A percentile compares a stretch with the other conserved stretches of the same genome.
phyloP scores from a whole-genome alignment of 1,140 invertebrate genomes.

The Trichonephila clavata region DNA sequence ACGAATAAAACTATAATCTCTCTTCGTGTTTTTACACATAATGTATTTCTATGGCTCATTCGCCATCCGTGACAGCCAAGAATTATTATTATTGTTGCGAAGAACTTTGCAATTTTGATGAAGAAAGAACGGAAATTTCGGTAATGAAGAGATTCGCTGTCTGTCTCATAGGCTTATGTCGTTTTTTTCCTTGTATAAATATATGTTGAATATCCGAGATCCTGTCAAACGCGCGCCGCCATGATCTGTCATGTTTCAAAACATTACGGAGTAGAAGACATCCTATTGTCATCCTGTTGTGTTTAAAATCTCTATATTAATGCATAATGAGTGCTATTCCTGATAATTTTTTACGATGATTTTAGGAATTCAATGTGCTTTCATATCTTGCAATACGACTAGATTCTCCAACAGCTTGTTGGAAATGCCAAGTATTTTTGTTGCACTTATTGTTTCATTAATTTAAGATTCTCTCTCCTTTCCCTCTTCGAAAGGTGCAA shows the following conservation, averaged over 20 bases:
- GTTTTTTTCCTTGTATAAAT: neutral
- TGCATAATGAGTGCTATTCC: neutral
- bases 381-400: no score
- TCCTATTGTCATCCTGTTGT: neutral
- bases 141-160: slow-evolving; percentile 2
- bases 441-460: neutral
- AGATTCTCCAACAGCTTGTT: neutral
- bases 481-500: no score
- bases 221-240: slow-evolving; percentile 28
- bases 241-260: slow-evolving; percentile 58
- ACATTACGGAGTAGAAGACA: neutral
- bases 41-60: slow-evolving; percentile 60
- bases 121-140: slow-evolving; percentile 27
- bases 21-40: slow-evolving; percentile 37
- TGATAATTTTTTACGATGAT: neutral
- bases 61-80: slow-evolving; percentile 42
- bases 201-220: neutral
- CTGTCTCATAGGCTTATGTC: neutral
- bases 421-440: neutral
- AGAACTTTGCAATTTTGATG: slow-evolving; percentile 33
- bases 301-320: neutral
- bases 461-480: neutral
- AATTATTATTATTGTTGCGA: slow-evolving; percentile 24
- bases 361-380: neutral
- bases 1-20: neutral